Evolutionary conservation across 2,888 invertebrate genomes (phyloP).

Genomic region (Sphinx pinastri): DNA sequence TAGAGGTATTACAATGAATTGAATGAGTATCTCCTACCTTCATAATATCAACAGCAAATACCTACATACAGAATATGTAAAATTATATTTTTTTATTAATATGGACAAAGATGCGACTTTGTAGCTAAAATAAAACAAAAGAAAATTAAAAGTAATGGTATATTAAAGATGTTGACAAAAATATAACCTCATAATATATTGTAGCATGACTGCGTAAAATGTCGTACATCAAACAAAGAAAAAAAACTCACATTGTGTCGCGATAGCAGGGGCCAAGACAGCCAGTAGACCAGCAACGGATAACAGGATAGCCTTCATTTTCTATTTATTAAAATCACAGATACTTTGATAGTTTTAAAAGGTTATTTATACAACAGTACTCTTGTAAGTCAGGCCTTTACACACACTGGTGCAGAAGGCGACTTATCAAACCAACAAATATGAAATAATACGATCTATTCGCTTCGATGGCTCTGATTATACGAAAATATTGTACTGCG

Average conservation of each 20-base stretch:
- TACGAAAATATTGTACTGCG: constrained; percentile 73
- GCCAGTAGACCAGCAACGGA: constrained; percentile 78
- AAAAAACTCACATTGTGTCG: constrained; percentile 87
- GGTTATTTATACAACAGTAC: constrained; percentile 51
- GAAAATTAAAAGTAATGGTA: too few species aligned
- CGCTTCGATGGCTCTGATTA: constrained; percentile 61
- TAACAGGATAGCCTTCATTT: constrained; percentile 84
- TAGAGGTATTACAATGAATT: too few species aligned
- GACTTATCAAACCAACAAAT: constrained; percentile 75
- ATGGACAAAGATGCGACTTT: too few species aligned
- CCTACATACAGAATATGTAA: too few species aligned
- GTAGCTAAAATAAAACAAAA: too few species aligned
- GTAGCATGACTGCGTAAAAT: not conserved
- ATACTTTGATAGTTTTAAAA: constrained; percentile 71
- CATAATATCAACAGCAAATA: too few species aligned
- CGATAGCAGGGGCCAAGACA: constrained; percentile 77
- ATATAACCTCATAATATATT: too few species aligned
- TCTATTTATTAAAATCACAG: constrained; percentile 73
- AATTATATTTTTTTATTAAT: too few species aligned
- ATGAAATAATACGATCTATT: constrained; percentile 60
- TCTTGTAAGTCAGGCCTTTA: constrained; percentile 88
- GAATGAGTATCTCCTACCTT: too few species aligned
- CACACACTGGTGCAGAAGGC: constrained; percentile 97
- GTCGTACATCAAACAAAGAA: constrained; percentile 1
- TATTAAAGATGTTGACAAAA: too few species aligned